Evolutionary conservation across 2,113 vertebrate species (phyloP), one percentile per base, ranked within the genome.

Genomic region (Campylorhamphus procurvoides): DNA sequence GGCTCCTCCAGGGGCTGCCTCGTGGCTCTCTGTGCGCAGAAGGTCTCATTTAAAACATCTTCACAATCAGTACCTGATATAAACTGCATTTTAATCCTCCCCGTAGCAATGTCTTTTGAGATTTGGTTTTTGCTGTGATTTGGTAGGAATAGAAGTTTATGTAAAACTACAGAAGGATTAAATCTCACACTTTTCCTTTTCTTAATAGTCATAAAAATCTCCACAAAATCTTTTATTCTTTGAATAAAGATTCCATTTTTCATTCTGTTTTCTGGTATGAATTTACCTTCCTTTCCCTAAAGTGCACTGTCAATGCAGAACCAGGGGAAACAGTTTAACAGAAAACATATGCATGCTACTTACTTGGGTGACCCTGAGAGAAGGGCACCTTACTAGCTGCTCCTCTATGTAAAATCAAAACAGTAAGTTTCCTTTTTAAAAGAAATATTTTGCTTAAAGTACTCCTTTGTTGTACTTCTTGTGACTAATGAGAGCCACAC

Each of bases 51-150:
- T 94, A 40, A 46, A 33, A 94, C 84, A n/a, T 14, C 3, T 63
- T 66, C 75, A 74, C n/a, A 27, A 37, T 0, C 44, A 47, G 10
- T 17, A 28, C 7, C 71, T 44, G n/a, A 71, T 68, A 10, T 1
- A 20, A 86, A 56, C 0, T 0, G 24, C 27, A 0, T 29, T 58
- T 53, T 6, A 3, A 15, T 10, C 17, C 24, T 24, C 22, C 13
- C 33, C 49, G 2, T 0, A 60, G n/a, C 23, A n/a, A 46, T 19
- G 28, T 53, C 37, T 49, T 52, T 28, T 22, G 3, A 33, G 22
- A 24, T 27, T 14, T 59, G 35, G 6, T 22, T 47, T 33, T 89
- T 53, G 16, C 47, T 76, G 29, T 29, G 14, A 42, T 49, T 84
- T 63, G 28, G 19, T 79, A 91, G n/a, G 27, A 80, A 64, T 4